Conservation (phyloP, 2,888 invertebrate species). For the Sepiola atlantica region DNA sequence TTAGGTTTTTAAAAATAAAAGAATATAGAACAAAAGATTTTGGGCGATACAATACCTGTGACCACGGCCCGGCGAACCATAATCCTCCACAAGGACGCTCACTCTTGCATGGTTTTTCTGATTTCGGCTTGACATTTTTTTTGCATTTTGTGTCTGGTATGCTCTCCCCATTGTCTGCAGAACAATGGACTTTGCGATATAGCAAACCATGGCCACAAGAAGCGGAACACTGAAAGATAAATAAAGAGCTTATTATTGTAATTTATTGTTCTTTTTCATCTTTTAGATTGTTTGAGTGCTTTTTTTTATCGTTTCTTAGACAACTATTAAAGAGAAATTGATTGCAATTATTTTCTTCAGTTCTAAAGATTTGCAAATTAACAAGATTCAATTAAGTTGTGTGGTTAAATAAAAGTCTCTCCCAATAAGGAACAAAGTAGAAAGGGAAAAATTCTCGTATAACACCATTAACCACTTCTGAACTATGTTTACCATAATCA, state of each 20-base stretch:
- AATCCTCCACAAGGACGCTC: slow-evolving; percentile 57
- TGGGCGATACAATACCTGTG: slow-evolving; percentile 54
- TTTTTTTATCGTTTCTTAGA: too few species aligned
- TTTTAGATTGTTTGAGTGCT: too few species aligned
- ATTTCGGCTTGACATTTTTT: slow-evolving; percentile 60
- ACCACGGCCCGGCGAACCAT: slow-evolving; percentile 67
- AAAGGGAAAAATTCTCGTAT: too few species aligned
- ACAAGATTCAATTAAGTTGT: too few species aligned
- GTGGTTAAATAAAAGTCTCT: too few species aligned
- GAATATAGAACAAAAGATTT: neutral
- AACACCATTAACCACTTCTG: too few species aligned
- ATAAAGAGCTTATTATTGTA: neutral
- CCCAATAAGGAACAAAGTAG: too few species aligned
- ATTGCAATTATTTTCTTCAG: too few species aligned
- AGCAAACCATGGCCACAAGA: slow-evolving; percentile 70
- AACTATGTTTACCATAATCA: too few species aligned
- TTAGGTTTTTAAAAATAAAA: neutral
- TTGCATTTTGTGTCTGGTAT: slow-evolving; percentile 64
- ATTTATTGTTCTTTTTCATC: too few species aligned
- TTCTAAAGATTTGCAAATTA: too few species aligned
- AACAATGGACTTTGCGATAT: slow-evolving; percentile 68
- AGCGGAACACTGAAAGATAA: slow-evolving; percentile 68
- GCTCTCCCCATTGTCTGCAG: slow-evolving; percentile 63
- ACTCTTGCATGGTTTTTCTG: slow-evolving; percentile 61
- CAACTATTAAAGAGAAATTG: too few species aligned